Conservation (phyloP, 2,113 vertebrate genomes). For the Charina bottae region DNA sequence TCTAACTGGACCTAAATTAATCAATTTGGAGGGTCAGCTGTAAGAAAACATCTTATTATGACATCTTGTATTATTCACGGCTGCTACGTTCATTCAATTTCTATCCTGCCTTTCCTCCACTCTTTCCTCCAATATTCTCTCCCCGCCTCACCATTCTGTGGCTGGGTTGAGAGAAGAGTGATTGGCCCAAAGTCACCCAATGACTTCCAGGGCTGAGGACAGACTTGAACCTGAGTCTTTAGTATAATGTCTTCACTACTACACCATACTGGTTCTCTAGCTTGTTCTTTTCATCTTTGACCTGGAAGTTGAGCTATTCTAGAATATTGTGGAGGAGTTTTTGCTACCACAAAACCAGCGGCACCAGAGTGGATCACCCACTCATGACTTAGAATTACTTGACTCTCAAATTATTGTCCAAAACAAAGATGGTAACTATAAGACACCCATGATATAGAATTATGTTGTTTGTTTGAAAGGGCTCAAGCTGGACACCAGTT, state of each 20-base stretch:
- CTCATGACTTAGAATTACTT: not conserved
- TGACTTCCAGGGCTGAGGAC: not conserved
- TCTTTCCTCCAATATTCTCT: not conserved
- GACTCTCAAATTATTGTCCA: not conserved
- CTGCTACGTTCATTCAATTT: not conserved
- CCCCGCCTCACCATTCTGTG: not conserved
- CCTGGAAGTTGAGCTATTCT: not conserved
- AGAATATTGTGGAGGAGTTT: not conserved
- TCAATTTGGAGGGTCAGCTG: not conserved
- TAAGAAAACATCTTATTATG: not conserved
- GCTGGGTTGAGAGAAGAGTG: not conserved
- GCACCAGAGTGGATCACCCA: not conserved
- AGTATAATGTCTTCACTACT: not conserved
- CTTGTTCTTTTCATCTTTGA: not conserved
- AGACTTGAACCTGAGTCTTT: not conserved
- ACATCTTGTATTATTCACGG: not conserved
- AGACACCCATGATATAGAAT: not conserved
- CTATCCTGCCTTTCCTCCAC: not conserved
- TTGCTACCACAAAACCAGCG: not conserved
- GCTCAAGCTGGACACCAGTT: not conserved
- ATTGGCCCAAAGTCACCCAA: not conserved
- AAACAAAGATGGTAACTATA: not conserved
- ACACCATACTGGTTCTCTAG: not conserved
- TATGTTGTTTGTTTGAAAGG: not conserved
- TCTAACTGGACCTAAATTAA: not conserved